Percentiles rank a stretch among this genome's conserved stretches.
phyloP scores from a whole-genome alignment of 2,797 vertebrate species.

The Gymnocypris eckloni region DNA sequence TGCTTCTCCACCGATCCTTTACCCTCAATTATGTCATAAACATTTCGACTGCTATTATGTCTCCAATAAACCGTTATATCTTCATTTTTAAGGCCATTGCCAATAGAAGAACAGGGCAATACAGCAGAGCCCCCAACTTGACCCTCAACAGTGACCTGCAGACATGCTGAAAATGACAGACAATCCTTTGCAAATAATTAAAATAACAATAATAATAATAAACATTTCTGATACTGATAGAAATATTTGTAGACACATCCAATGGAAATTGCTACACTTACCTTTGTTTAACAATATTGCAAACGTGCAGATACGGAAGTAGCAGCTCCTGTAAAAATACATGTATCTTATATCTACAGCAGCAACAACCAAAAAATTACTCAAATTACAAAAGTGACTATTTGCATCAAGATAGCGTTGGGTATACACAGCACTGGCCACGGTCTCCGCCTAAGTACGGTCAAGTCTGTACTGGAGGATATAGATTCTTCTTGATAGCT shows the following conservation, averaged over 20 bases:
- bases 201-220: no score
- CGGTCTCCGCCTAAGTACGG: no score
- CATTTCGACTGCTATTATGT: background rate
- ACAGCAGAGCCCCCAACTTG: background rate
- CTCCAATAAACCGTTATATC: background rate
- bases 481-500: no score
- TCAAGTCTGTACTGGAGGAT: no score
- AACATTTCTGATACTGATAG: background rate
- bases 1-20: background rate
- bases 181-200: background rate
- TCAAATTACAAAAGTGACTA: background rate
- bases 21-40: slow-evolving; percentile 21
- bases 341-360: background rate
- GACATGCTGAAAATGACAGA: background rate
- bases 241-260: background rate
- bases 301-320: background rate
- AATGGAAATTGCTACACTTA: background rate
- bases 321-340: background rate
- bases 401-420: no score
- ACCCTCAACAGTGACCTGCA: background rate
- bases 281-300: background rate
- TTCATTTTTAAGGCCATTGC: no score
- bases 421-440: no score
- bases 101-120: slow-evolving; percentile 4
- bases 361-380: background rate